A percentile compares a stretch with the other conserved stretches of the same genome.
These are phyloP conservation scores for Anoplius nigerrimus DNA, from an alignment of 2,888 invertebrate species.

Conservation along the genomic window DNA sequence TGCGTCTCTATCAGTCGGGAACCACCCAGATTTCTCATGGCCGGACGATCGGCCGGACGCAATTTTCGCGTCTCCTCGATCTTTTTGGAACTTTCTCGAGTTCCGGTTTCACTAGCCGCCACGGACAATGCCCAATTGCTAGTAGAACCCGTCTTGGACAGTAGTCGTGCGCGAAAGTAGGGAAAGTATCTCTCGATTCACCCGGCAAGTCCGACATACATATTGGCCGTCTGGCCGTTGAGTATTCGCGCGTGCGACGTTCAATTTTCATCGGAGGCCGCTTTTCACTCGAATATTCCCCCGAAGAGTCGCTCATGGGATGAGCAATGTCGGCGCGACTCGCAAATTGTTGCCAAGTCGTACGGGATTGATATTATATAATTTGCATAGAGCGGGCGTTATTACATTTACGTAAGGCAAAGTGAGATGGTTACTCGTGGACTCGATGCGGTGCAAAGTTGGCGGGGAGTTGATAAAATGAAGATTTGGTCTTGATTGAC, in stretches of 20 bases:
- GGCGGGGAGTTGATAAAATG: too few species aligned
- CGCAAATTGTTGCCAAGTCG: too few species aligned
- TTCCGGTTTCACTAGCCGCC: constrained; percentile 49
- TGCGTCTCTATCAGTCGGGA: background rate
- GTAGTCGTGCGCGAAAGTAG: constrained; percentile 59
- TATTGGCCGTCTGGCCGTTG: constrained; percentile 1
- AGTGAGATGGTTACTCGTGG: too few species aligned
- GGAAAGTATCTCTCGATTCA: constrained; percentile 59
- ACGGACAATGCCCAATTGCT: constrained; percentile 47
- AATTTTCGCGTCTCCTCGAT: constrained; percentile 14
- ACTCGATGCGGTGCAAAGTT: too few species aligned
- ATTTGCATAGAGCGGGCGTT: too few species aligned
- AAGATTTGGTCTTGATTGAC: too few species aligned
- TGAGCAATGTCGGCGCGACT: too few species aligned
- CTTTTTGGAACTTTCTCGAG: constrained; percentile 53
- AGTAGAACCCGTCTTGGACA: constrained; percentile 35
- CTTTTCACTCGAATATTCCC: too few species aligned
- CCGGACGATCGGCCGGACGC: background rate
- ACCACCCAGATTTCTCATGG: background rate
- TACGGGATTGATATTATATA: too few species aligned
- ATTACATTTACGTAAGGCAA: too few species aligned
- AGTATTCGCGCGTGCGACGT: background rate
- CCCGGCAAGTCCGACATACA: constrained; percentile 40
- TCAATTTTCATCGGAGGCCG: background rate
- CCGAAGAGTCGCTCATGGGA: too few species aligned